phyloP scores from a whole-genome alignment of 2,797 vertebrate genomes.

The Poeciliopsis presidionis region DNA sequence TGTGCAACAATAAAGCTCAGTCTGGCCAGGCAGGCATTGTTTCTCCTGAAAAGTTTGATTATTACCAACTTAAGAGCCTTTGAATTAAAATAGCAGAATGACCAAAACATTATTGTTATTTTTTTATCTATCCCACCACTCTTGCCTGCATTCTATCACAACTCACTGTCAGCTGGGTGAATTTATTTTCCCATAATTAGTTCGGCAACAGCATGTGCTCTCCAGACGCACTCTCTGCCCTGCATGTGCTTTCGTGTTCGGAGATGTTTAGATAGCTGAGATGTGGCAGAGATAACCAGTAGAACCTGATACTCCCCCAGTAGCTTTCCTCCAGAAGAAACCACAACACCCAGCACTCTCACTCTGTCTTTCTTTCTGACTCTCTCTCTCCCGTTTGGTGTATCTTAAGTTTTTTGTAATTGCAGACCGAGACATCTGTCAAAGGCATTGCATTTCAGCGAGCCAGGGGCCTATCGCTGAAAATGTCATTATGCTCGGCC shows the following conservation, averaged over 20 bases:
- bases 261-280: conserved; percentile 71
- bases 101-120: background rate
- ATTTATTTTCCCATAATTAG: conserved; percentile 76
- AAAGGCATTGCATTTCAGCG: conserved; percentile 77
- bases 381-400: conserved; percentile 50
- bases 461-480: conserved; percentile 81
- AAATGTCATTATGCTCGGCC: conserved; percentile 84
- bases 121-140: conserved; percentile 18
- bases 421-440: conserved; percentile 80
- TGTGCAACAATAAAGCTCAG: conserved; percentile 56
- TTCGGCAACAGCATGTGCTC: conserved; percentile 71
- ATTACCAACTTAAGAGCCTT: conserved; percentile 40
- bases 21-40: conserved; percentile 43
- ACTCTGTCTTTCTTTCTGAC: conserved; percentile 9
- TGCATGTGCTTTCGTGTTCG: conserved; percentile 70
- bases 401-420: conserved; percentile 78
- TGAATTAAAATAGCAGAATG: conserved; percentile 39
- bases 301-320: conserved; percentile 75
- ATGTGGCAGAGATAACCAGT: conserved; percentile 74
- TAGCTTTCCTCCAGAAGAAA: conserved; percentile 59
- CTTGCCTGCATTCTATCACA: conserved; percentile 56
- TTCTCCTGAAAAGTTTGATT: conserved; percentile 34
- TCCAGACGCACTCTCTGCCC: conserved; percentile 57
- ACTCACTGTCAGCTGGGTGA: conserved; percentile 54
- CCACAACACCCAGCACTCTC: conserved; percentile 53